These are phyloP conservation scores for Anthopleura sola DNA, from an alignment of 64 coral and sea anemone species.

Conservation along the genomic window DNA sequence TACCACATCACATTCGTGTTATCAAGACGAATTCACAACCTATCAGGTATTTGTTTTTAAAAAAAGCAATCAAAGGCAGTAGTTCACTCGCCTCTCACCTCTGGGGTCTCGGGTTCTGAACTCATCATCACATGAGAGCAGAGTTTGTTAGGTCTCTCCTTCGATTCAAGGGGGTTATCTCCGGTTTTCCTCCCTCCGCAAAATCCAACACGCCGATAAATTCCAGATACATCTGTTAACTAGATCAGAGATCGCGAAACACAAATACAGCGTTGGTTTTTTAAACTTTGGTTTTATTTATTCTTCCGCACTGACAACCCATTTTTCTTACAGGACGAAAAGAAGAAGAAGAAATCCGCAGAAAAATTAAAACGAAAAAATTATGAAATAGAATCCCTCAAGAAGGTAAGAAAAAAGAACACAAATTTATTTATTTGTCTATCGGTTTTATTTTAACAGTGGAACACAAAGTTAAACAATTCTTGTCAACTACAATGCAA, in stretches of 20 bases:
- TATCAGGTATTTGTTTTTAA: conserved; percentile 48
- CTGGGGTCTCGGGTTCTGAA: no score
- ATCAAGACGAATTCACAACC: conserved; percentile 59
- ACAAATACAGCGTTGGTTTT: background rate
- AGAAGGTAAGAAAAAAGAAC: conserved; percentile 56
- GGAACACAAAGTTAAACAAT: no score
- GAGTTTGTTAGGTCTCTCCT: no score
- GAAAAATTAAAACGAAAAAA: conserved; percentile 88
- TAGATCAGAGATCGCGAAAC: no score
- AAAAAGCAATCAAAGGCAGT: background rate
- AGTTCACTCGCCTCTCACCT: no score
- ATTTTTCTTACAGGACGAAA: conserved; percentile 45
- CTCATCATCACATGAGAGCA: no score
- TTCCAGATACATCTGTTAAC: no score
- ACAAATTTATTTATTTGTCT: background rate
- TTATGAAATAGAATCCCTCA: conserved; percentile 88
- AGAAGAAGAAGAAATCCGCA: conserved; percentile 72
- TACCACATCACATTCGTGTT: conserved; percentile 49
- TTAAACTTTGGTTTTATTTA: background rate
- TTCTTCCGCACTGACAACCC: background rate
- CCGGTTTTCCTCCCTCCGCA: no score
- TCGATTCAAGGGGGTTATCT: no score
- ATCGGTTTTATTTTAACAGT: background rate
- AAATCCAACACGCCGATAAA: no score
- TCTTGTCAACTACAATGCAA: no score